Evolutionary conservation across 2,888 invertebrate genomes (phyloP).

Genomic region (Chloroclystis v-ata): DNA sequence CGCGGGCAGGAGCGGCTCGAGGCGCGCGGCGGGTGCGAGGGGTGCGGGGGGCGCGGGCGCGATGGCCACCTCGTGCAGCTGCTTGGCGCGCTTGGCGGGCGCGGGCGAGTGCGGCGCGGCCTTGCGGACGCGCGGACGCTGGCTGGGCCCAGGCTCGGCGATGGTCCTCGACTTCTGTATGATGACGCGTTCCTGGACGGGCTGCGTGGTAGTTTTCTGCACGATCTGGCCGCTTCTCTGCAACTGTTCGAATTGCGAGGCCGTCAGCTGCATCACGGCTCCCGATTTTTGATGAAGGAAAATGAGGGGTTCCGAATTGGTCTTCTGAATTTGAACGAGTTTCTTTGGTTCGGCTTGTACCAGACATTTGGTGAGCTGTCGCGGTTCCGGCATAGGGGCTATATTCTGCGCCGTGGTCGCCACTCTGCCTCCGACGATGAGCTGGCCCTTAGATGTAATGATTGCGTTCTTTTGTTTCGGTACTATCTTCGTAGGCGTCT

Average conservation of each 20-base stretch:
- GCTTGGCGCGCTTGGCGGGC: constrained; percentile 56
- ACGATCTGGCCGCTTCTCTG: constrained; percentile 71
- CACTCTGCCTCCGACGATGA: constrained; percentile 70
- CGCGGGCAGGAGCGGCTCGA: constrained; percentile 28
- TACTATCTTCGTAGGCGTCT: constrained; percentile 57
- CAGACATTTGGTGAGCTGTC: constrained; percentile 56
- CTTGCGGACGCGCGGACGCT: constrained; percentile 52
- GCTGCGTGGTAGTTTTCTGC: constrained; percentile 45
- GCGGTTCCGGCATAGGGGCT: constrained; percentile 66
- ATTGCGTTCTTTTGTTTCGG: constrained; percentile 72
- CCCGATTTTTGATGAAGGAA: constrained; percentile 72
- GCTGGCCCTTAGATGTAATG: constrained; percentile 77
- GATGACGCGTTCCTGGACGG: constrained; percentile 50
- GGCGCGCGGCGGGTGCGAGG: constrained; percentile 13
- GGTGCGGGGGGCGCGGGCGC: constrained; percentile 20
- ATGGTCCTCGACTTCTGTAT: constrained; percentile 55
- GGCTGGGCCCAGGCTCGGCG: constrained; percentile 37
- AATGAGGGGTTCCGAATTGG: constrained; percentile 60
- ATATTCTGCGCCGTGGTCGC: constrained; percentile 67
- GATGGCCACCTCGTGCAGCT: constrained; percentile 53
- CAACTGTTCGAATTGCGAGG: constrained; percentile 72
- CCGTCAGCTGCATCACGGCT: constrained; percentile 67
- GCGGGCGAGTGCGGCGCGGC: constrained; percentile 44
- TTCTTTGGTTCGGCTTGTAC: constrained; percentile 59
- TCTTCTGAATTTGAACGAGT: constrained; percentile 58